Evolutionary conservation across 2,888 invertebrate genomes (phyloP).

Genomic region (Bhutanitis thaidina): DNA sequence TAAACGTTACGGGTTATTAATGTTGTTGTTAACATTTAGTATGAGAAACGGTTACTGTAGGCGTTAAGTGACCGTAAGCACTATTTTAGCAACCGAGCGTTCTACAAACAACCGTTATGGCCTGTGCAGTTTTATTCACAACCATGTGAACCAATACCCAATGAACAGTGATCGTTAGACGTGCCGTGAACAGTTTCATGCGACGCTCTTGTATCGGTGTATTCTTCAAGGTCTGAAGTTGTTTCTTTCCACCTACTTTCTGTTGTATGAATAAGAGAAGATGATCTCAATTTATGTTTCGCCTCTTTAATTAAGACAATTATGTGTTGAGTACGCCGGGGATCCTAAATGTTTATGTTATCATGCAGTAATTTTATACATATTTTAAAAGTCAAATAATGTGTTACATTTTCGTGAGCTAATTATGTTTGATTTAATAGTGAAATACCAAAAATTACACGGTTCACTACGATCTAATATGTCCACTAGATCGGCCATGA

Average conservation of each 20-base stretch:
- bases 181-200: constrained; percentile 7
- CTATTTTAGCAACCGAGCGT: constrained; percentile 1
- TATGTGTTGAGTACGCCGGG: too few species aligned
- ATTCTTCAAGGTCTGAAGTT: constrained; percentile 7
- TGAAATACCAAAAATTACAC: too few species aligned
- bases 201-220: background rate
- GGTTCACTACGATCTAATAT: too few species aligned
- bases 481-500: too few species aligned
- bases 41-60: background rate
- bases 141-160: constrained; percentile 16
- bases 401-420: too few species aligned
- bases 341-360: too few species aligned
- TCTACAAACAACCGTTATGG: constrained; percentile 16
- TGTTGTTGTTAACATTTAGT: too few species aligned
- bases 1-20: too few species aligned
- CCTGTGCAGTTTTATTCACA: constrained; percentile 14
- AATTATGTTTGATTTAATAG: too few species aligned
- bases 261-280: background rate
- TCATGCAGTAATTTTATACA: too few species aligned
- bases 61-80: constrained; percentile 5
- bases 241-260: constrained; percentile 10
- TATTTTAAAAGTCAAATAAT: too few species aligned
- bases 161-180: constrained; percentile 10
- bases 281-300: background rate
- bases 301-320: too few species aligned